These are phyloP conservation scores for Dufourea novaeangliae DNA, from an alignment of 1,140 invertebrate species.

Conservation along the genomic window DNA sequence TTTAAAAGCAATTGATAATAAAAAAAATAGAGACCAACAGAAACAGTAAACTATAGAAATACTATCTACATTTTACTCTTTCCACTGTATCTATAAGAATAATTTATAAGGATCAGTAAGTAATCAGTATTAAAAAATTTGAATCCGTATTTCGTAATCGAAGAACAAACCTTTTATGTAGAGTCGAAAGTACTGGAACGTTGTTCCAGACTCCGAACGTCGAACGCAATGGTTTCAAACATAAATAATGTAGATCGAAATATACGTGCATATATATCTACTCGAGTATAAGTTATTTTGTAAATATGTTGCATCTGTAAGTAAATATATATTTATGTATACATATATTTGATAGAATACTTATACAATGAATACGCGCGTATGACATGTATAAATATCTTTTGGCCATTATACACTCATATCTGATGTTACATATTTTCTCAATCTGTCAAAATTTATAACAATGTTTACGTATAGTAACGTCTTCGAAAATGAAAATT, in stretches of 20 bases:
- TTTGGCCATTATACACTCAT: background rate
- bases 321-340: background rate
- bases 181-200: constrained; percentile 17
- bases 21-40: too few species aligned
- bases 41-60: too few species aligned
- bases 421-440: background rate
- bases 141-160: background rate
- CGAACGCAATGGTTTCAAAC: background rate
- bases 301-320: background rate
- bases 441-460: background rate
- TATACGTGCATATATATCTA: background rate
- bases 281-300: background rate
- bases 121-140: background rate
- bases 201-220: background rate
- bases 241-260: background rate
- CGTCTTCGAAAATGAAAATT: background rate
- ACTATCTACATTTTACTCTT: too few species aligned
- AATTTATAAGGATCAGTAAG: too few species aligned
- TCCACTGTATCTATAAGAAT: too few species aligned
- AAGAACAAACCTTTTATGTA: background rate
- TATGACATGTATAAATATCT: background rate
- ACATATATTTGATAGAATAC: background rate
- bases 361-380: background rate
- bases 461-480: background rate
- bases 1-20: too few species aligned